Evolutionary conservation across 2,797 vertebrate species (phyloP).

Genomic region (Hirundo rustica): DNA sequence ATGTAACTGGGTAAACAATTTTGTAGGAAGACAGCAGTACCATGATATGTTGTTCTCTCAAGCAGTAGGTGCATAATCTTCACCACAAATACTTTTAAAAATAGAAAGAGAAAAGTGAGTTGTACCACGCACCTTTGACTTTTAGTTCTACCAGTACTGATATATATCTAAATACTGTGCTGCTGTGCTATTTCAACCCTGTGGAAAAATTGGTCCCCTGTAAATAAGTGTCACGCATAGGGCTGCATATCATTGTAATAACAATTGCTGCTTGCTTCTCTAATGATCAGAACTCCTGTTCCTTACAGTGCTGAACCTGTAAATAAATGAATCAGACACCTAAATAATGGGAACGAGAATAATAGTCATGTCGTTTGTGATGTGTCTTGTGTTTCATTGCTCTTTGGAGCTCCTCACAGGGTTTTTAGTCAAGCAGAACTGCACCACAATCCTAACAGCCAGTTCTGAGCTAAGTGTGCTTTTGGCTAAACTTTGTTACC

Average conservation of each 20-base stretch:
- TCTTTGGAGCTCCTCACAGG: background rate
- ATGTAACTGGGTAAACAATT: conserved; percentile 11
- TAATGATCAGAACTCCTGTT: background rate
- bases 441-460: background rate
- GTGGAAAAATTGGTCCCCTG: background rate
- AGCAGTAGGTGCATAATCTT: background rate
- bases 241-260: background rate
- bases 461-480: background rate
- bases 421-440: background rate
- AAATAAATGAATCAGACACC: conserved; percentile 56
- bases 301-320: background rate
- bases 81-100: background rate
- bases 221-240: background rate
- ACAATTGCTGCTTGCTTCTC: background rate
- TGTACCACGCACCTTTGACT: background rate
- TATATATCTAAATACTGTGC: background rate
- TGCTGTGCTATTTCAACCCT: background rate
- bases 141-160: background rate
- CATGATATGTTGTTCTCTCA: background rate
- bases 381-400: background rate
- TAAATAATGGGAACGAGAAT: background rate
- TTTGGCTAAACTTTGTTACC: background rate
- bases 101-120: background rate
- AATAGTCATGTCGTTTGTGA: background rate
- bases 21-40: conserved; percentile 1